These are phyloP conservation scores for Cygnus atratus DNA, from an alignment of 2,113 vertebrate genomes.

Conservation along the genomic window DNA sequence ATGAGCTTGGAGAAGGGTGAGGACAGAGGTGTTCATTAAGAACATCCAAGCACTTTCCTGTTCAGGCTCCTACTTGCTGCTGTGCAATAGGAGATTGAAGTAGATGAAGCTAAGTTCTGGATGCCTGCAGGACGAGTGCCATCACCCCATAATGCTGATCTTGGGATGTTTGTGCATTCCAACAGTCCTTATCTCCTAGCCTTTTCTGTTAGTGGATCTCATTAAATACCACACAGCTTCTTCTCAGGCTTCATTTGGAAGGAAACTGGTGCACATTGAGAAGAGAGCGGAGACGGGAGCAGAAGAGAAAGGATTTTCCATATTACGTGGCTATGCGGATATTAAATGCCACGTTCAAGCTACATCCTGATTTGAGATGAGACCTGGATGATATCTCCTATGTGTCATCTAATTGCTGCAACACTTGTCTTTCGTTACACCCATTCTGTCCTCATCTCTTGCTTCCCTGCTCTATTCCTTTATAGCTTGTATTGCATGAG, in stretches of 20 bases:
- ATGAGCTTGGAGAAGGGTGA: not conserved
- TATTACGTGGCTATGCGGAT: too few relatives aligned
- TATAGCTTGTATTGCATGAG: not conserved
- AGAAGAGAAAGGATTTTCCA: not conserved
- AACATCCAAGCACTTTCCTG: not conserved
- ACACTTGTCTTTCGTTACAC: accelerated
- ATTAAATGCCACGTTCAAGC: too few relatives aligned
- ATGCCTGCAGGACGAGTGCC: not conserved
- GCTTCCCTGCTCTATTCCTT: not conserved
- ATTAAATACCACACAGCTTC: not conserved
- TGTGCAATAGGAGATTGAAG: not conserved
- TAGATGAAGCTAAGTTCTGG: not conserved
- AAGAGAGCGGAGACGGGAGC: not conserved
- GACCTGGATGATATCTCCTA: not conserved
- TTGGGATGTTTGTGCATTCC: not conserved
- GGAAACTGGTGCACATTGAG: accelerated
- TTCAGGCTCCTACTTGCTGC: not conserved
- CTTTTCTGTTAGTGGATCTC: not conserved
- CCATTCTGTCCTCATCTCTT: not conserved
- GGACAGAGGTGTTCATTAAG: not conserved
- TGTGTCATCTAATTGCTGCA: not conserved
- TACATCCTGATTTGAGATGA: too few relatives aligned
- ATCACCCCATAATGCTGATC: not conserved
- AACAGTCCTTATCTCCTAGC: not conserved
- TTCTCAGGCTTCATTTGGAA: not conserved